Percentiles rank a stretch among this genome's conserved stretches.
These are phyloP conservation scores for Cochlearius cochlearius DNA, from an alignment of 2,113 vertebrate species.

Conservation along the genomic window DNA sequence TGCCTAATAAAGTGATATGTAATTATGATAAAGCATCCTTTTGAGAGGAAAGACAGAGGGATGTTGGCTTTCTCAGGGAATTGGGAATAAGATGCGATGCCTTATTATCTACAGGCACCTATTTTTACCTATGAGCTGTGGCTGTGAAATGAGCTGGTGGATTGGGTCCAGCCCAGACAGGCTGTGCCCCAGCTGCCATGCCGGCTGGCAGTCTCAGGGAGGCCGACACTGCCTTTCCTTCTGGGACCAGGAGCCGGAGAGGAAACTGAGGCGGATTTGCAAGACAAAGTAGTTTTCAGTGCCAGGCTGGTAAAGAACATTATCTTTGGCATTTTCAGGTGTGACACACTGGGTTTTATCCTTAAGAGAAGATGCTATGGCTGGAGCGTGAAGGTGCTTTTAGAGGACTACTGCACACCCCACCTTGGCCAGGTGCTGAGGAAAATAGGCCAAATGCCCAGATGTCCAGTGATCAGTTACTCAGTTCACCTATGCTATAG, in stretches of 20 bases:
- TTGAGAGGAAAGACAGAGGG: conserved; percentile 21
- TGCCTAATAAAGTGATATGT: conserved; percentile 52
- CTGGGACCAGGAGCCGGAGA: neutral
- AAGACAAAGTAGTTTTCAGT: neutral
- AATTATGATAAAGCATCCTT: conserved; percentile 45
- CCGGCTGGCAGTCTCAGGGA: neutral
- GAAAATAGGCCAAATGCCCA: neutral
- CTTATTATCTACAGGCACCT: neutral
- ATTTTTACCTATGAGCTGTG: neutral
- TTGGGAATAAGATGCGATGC: neutral
- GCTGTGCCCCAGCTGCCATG: neutral
- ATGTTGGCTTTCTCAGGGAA: conserved; percentile 19
- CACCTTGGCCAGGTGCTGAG: neutral
- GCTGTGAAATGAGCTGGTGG: neutral
- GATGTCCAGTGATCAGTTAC: neutral
- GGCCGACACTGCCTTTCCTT: neutral
- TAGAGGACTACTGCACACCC: neutral
- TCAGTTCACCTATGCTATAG: neutral
- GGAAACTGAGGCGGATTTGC: neutral
- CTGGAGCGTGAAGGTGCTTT: neutral
- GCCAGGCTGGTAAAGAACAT: neutral
- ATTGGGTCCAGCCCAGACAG: neutral
- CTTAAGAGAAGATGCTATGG: neutral
- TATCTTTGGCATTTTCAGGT: neutral
- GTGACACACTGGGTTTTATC: neutral